A percentile compares a stretch with the other conserved stretches of the same genome.
These are phyloP conservation scores for Anguilla obscura DNA, from an alignment of 2,797 vertebrate species.

Conservation along the genomic window DNA sequence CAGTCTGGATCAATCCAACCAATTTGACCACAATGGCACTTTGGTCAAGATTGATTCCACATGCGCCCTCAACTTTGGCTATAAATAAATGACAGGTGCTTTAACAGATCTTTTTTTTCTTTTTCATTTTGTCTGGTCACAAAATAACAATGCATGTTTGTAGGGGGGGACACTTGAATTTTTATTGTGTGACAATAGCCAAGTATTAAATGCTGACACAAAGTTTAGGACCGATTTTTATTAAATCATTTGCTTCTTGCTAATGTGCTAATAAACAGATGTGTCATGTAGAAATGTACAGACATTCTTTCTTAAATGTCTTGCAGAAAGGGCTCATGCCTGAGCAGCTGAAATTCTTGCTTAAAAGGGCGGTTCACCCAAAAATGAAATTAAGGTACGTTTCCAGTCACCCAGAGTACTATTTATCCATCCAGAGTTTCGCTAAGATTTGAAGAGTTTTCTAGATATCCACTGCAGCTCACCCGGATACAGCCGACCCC, in stretches of 20 bases:
- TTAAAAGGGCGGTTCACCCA: too few relatives aligned
- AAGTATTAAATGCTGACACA: background rate
- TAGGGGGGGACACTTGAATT: background rate
- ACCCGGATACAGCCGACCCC: too few relatives aligned
- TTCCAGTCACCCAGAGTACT: too few relatives aligned
- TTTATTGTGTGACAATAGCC: background rate
- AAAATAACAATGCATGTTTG: background rate
- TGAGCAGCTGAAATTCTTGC: too few relatives aligned
- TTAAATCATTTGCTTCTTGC: background rate
- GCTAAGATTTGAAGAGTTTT: too few relatives aligned
- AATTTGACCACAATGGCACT: background rate
- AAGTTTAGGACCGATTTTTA: background rate
- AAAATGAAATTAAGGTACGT: too few relatives aligned
- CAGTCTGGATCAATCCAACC: background rate
- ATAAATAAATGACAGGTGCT: background rate
- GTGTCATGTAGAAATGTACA: too few relatives aligned
- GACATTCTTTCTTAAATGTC: background rate
- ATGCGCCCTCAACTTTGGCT: background rate
- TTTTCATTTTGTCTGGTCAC: background rate
- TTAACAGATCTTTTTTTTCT: background rate
- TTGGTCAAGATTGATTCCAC: background rate
- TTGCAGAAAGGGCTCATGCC: too few relatives aligned
- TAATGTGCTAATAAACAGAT: too few relatives aligned
- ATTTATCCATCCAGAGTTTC: too few relatives aligned
- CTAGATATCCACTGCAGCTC: too few relatives aligned